Conservation (phyloP, 2,797 vertebrate genomes). For the Fistularia tabacaria region DNA sequence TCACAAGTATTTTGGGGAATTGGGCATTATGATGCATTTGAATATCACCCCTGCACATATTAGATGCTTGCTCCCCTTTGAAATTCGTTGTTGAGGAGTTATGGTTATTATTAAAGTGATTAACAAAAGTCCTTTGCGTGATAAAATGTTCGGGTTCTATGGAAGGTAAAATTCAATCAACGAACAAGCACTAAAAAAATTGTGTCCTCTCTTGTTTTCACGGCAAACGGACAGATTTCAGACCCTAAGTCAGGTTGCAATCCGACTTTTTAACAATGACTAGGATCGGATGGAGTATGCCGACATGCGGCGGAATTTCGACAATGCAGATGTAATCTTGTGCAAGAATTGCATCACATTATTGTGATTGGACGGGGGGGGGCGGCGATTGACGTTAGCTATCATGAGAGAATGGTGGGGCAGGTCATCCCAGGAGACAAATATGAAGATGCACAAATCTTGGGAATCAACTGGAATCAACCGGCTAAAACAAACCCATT, state of each 20-base stretch:
- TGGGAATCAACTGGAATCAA: neutral
- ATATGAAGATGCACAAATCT: neutral
- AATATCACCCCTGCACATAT: neutral
- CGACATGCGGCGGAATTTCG: slow-evolving; percentile 11
- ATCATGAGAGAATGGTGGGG: neutral
- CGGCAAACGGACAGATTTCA: no score
- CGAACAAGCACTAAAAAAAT: no score
- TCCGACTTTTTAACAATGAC: neutral
- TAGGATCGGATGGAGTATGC: neutral
- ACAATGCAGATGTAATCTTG: slow-evolving; percentile 25
- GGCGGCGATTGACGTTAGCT: neutral
- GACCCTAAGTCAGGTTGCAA: neutral
- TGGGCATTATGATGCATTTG: neutral
- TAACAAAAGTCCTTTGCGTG: no score
- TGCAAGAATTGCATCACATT: slow-evolving; percentile 38
- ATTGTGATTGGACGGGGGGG: neutral
- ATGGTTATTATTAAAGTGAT: no score
- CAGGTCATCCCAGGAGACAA: neutral
- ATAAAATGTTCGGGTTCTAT: no score
- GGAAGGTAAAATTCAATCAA: no score
- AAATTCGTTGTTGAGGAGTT: no score
- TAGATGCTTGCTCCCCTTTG: no score
- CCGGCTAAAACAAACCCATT: neutral
- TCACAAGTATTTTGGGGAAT: no score
- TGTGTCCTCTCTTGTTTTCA: no score